Evolutionary conservation across 2,888 invertebrate genomes (phyloP).

Genomic region (Acanthosepion esculentum): DNA sequence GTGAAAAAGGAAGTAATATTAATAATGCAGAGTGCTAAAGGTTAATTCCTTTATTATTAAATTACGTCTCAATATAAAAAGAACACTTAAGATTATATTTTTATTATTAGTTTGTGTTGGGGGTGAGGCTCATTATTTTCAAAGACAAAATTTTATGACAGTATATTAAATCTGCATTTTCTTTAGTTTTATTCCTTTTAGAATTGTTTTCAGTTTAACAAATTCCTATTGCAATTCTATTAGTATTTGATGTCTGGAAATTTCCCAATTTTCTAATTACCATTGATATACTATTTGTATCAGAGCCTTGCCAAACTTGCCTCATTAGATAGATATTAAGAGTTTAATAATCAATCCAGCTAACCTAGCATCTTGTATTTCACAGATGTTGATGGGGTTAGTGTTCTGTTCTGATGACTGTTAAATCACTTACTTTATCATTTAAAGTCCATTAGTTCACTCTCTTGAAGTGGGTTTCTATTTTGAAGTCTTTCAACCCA

Average conservation of each 20-base stretch:
- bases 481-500: neutral
- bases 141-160: neutral
- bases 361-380: neutral
- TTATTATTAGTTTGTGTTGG: too few relatives aligned
- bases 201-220: neutral
- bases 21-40: too few relatives aligned
- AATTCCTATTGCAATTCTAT: neutral
- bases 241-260: neutral
- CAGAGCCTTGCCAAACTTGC: neutral
- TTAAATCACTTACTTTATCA: neutral
- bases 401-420: neutral
- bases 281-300: neutral
- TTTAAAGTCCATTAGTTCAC: neutral
- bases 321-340: slow-evolving; percentile 33
- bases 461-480: neutral
- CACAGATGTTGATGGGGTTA: slow-evolving; percentile 17
- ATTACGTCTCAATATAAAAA: too few relatives aligned
- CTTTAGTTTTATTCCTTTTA: neutral
- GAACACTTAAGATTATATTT: too few relatives aligned
- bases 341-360: neutral
- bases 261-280: neutral
- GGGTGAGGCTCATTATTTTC: too few relatives aligned
- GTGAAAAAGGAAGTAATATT: too few relatives aligned
- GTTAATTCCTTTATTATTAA: too few relatives aligned
- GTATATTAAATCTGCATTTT: neutral